Base-by-base conservation (phyloP, 2,113 vertebrate species). In the Regulus satrapa region DNA sequence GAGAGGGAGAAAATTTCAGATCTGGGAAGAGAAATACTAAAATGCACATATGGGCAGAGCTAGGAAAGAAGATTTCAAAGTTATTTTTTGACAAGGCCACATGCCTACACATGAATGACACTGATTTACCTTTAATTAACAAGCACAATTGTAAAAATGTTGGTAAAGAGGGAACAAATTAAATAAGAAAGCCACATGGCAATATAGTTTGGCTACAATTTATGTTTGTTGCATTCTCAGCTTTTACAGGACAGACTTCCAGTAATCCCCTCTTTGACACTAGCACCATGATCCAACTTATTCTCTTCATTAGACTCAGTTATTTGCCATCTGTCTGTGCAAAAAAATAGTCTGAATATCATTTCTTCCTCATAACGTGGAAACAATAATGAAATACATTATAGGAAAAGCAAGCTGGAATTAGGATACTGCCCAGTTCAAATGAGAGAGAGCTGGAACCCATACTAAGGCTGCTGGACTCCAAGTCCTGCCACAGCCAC, bases 141-240 rank as follows among this genome's bases (percentile, higher is more conserved):
- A 78, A 64, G 34, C 51, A 90, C 43, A 92, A 80, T 66, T 90
- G 63, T 56, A 89, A 88, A 95, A 95, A 64, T 26, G 43, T 34
- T 85, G 55, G 36, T 20, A 1, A 80, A 83, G 17, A 88, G 48
- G 59, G 59, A 85, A 83, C 48, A 88, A 91, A 71, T 63, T 67
- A 91, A 92, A 66, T 19, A 68, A 87, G 67, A 85, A 94, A 76
- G 56, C 34, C 10, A 6, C 40, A 45, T 24, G 61, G 74, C 80
- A 80, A 68, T 77, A 84, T 71, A 89, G 32, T 94, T 91, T 83
- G 71, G 76, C 55, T 85, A 73, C 36, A 66, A 83, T 68, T 71
- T 77, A 46, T 74, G 85, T 96, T 94, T 94, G 94, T 89, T 95
- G 83, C 94, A 75, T 92, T 95, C 85, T 96, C 77, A 77, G 58